phyloP scores from a whole-genome alignment of 2,888 invertebrate genomes.

The Thysanoteuthis rhombus region DNA sequence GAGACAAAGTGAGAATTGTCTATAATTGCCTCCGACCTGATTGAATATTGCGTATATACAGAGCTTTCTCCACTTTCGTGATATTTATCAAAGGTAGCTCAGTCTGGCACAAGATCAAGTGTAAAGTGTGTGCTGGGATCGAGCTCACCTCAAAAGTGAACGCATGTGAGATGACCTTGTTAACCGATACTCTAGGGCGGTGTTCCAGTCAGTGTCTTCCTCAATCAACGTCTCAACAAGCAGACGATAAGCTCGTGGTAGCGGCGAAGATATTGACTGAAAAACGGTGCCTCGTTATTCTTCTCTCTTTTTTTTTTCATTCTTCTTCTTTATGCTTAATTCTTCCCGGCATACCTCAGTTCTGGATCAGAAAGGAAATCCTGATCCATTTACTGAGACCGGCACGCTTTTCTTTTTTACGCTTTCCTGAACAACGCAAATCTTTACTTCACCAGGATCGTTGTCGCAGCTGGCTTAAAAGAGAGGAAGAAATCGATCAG shows the following conservation, averaged over 20 bases:
- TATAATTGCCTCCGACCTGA: too few species aligned
- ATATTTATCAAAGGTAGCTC: too few species aligned
- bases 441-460: background rate
- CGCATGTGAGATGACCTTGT: background rate
- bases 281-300: background rate
- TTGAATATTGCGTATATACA: too few species aligned
- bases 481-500: background rate
- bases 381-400: background rate
- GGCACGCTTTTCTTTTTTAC: constrained; percentile 12
- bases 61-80: too few species aligned
- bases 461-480: background rate
- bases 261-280: background rate
- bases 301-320: background rate
- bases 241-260: background rate
- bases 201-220: too few species aligned
- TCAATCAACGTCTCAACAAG: background rate
- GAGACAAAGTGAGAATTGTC: too few species aligned
- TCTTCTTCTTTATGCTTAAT: background rate
- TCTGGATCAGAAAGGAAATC: background rate
- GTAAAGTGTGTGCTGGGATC: background rate
- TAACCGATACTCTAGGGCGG: background rate
- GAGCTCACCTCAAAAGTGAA: background rate
- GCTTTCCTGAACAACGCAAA: background rate
- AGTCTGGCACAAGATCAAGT: too few species aligned
- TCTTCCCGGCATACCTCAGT: background rate